Base-by-base conservation (phyloP, 2,797 vertebrate species). In the Triplophysa bombifrons region DNA sequence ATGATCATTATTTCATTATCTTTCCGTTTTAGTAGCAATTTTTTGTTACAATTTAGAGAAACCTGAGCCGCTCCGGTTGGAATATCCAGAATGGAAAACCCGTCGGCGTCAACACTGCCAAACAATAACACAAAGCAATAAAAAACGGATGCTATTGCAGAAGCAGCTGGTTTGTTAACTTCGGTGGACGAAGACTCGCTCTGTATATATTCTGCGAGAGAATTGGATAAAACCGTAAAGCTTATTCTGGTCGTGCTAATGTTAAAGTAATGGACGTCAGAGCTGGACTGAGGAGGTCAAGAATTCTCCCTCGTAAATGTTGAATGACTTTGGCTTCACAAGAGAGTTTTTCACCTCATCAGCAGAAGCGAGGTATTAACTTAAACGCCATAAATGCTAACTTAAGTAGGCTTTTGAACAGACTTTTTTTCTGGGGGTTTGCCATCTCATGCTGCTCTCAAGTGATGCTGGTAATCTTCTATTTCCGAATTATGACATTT, bases 1-100 rank as follows among this genome's bases (percentile, higher is more conserved):
- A 75, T 78, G 55, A 20, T 78, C 78, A 71, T 85, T 69, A 82
- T 81, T 79, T 82, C 73, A 75, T 74, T 69, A 80, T 63, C 55
- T 72, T 86, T 53, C 56, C 68, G 60, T 77, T 84, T 55, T 25
- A 77, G 30, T 14, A n/a, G 46, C 53, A 70, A 30, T 27, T 22
- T 68, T 74, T 41, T 30, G 34, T 67, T 44, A 74, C 30, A 58
- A 55, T 55, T 68, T 58, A 20, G 41, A n/a, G 61, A 70, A 69
- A 84, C 38, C 41, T 70, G 73, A 74, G 63, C 53, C 30, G 20
- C 17, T 56, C 67, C 30, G 30, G 27, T 46, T 38, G 53, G 41
- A 78, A 78, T 8, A 78, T 75, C 80, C 72, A 71, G 60, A 41
- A 84, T 61, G 75, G 80, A 70, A 68, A 82, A 82, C 27, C 44